Conservation (phyloP, 2,113 vertebrate genomes). For the Amblyopsis rosae region DNA sequence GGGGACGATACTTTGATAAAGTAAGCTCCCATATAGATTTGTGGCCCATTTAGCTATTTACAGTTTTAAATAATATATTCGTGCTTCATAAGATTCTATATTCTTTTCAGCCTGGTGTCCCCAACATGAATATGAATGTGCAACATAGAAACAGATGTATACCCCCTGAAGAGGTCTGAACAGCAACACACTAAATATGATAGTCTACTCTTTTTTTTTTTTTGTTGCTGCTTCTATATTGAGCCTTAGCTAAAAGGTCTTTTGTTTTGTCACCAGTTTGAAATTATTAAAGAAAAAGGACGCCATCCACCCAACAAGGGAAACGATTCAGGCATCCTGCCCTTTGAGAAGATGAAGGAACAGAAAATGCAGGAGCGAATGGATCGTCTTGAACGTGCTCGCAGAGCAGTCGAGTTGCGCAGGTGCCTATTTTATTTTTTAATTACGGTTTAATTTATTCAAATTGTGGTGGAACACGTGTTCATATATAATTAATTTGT, state of each 20-base stretch:
- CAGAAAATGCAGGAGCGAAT: conserved; percentile 89
- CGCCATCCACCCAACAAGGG: conserved; percentile 82
- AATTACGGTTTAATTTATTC: background rate
- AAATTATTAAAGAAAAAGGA: conserved; percentile 82
- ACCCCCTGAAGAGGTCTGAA: conserved; percentile 74
- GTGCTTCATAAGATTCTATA: background rate
- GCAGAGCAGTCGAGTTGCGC: conserved; percentile 87
- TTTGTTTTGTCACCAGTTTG: conserved; percentile 52
- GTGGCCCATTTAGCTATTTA: too few relatives aligned
- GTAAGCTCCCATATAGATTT: conserved; percentile 63
- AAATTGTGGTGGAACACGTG: background rate
- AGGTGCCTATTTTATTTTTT: conserved; percentile 73
- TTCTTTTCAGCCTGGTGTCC: conserved; percentile 56
- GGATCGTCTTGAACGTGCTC: conserved; percentile 87
- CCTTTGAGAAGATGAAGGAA: conserved; percentile 98
- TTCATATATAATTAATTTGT: background rate
- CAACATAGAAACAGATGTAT: conserved; percentile 75
- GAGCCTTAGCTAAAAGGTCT: background rate
- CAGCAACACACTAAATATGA: too few relatives aligned
- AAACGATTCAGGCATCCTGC: conserved; percentile 85
- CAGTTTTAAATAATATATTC: too few relatives aligned
- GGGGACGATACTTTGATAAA: conserved; percentile 87
- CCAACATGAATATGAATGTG: conserved; percentile 61
- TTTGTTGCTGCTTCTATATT: background rate
- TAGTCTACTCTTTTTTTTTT: background rate